Base-by-base conservation (phyloP, 2,888 invertebrate genomes). In the Orchesellides sinensis region DNA sequence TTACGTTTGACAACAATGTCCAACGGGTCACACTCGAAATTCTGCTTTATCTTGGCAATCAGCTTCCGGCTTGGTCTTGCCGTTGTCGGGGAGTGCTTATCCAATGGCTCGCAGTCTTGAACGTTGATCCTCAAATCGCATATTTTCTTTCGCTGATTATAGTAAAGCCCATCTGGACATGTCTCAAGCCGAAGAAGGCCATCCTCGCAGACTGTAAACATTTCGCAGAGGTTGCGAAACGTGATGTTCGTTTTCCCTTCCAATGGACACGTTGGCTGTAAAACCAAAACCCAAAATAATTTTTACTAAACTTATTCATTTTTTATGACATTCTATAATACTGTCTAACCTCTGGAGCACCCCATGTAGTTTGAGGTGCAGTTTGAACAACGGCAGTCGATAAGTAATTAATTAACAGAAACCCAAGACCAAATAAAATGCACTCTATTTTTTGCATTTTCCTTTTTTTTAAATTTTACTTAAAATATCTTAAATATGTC, bases 21-120 rank as follows among this genome's bases (percentile, higher is more conserved):
- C 32, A 85, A 65, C 49, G 85, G 85, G 47, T 85, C 85, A 72
- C 85, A 85, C 21, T 83, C 82, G 70, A 85, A 85, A 49, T 85
- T 85, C 32, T 85, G 85, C 47, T 78, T 72, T 19, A 85, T 83
- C 56, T 69, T 49, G 12, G 56, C 81, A 10, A 81, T 45, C 19
- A 83, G 63, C 35, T 68, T 52, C 1, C 72, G 77, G 40, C 73
- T 74, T 10, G 83, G 82, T 32, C 32, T 40, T 0, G 85, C 83
- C 25, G 83, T 78, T 6, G 81, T 70, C 2, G 81, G 78, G 1
- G 70, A 74, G 63, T 83, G 73, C 1, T 65, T 77, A 52, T 85
- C 83, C 82, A 85, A 21, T 32, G 75, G 83, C 45, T 83, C 83
- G 19, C 85, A 85, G n/a, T 69, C 81, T 23, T 68, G 73, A 0